phyloP scores from a whole-genome alignment of 2,113 vertebrate species.

The Istiophorus platypterus region DNA sequence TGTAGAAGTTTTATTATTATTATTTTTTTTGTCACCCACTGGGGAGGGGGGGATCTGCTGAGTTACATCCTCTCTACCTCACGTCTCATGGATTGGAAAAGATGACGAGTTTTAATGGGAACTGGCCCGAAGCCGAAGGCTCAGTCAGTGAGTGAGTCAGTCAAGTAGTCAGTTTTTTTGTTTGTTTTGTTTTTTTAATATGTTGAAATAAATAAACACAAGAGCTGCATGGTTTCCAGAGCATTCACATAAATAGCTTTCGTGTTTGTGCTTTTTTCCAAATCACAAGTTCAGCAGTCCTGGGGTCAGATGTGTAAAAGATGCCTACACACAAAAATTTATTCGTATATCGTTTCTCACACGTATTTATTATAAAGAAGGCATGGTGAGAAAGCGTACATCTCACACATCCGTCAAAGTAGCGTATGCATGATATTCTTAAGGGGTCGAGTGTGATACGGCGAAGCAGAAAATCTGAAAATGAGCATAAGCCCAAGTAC shows the following conservation, averaged over 20 bases:
- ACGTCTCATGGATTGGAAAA: slow-evolving; percentile 7
- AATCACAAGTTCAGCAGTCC: not conserved
- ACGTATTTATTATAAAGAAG: not conserved
- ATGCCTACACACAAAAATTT: not conserved
- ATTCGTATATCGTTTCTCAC: not conserved
- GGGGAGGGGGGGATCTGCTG: slow-evolving; percentile 35
- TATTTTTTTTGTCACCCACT: not conserved
- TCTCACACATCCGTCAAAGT: not conserved
- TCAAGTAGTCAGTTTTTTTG: no score
- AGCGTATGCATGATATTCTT: not conserved
- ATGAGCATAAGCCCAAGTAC: not conserved
- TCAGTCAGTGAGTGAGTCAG: not conserved
- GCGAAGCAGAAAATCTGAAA: not conserved
- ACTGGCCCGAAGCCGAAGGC: not conserved
- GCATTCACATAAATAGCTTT: not conserved
- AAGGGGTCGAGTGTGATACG: not conserved
- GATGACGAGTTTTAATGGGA: slow-evolving; percentile 4
- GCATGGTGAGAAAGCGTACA: not conserved
- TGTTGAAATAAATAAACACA: not conserved
- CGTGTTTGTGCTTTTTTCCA: not conserved
- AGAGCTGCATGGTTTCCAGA: not conserved
- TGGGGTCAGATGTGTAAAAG: not conserved
- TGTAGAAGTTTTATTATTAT: not conserved
- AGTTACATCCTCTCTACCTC: slow-evolving; percentile 23
- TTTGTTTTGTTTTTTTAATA: slow-evolving; percentile 3